Percentiles rank a stretch among this genome's conserved stretches.
phyloP scores from a whole-genome alignment of 2,888 invertebrate genomes.

The Sabatieria punctata region DNA sequence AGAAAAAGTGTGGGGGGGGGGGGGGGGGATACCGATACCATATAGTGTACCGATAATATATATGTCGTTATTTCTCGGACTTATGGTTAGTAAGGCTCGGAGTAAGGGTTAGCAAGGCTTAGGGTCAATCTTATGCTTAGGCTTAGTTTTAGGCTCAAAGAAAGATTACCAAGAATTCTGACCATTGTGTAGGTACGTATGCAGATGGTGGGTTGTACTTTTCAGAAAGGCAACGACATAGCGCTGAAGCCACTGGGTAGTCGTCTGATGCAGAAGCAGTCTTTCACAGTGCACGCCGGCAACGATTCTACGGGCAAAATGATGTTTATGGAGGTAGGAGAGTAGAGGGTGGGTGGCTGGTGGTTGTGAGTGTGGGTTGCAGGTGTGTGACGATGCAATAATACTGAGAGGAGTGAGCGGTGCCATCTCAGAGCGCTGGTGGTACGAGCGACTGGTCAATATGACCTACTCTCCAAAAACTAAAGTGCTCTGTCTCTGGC shows the following conservation, averaged over 20 bases:
- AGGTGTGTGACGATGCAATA: constrained; percentile 81
- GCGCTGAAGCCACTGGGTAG: constrained; percentile 89
- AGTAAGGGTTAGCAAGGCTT: no score
- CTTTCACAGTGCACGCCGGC: constrained; percentile 92
- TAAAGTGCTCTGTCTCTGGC: constrained; percentile 88
- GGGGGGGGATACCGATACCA: no score
- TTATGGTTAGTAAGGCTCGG: no score
- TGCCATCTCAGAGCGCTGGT: constrained; percentile 56
- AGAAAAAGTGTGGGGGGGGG: no score
- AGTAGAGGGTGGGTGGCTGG: background rate
- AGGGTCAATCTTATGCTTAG: no score
- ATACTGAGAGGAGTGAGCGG: constrained; percentile 44
- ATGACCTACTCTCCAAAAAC: constrained; percentile 99
- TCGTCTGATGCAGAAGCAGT: constrained; percentile 80
- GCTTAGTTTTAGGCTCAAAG: no score
- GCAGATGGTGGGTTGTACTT: constrained; percentile 5
- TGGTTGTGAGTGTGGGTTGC: constrained; percentile 30
- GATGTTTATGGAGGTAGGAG: constrained; percentile 41
- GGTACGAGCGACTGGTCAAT: constrained; percentile 95
- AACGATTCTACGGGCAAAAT: constrained; percentile 65
- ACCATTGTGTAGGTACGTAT: background rate
- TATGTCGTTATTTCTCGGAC: no score
- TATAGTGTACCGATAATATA: no score
- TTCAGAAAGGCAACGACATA: constrained; percentile 88
- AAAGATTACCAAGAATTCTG: no score